Base-by-base conservation (phyloP, 1,140 invertebrate genomes). In the Drosophila sturtevanti region DNA sequence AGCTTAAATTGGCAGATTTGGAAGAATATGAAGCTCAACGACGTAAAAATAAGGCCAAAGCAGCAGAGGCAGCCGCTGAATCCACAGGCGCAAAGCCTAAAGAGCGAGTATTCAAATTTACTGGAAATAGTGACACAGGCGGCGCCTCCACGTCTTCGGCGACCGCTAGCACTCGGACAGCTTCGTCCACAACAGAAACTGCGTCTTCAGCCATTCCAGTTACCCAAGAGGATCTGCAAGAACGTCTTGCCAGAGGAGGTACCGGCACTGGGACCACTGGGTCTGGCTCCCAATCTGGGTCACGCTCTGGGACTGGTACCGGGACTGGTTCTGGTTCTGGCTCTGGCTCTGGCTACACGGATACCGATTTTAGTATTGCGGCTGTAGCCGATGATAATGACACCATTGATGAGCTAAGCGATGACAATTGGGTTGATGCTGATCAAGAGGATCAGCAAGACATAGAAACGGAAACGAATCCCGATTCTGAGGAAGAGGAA, bases 361-460 rank as follows among this genome's bases (percentile, higher is more conserved):
- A 86, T 22, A 79, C 81, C 3, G 75, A 76, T 12, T 68, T 70
- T 1, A 86, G 84, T 34, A 76, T 87, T 6, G 72, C 62, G 3
- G 82, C 84, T 38, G 75, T 86, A 0, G 63, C 37, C 10, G 84
- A 87, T 64, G 82, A 87, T 4, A 79, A 65, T 38, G 82, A 86
- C 38, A 87, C 81, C 27, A 66, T 82, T 6, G 81, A 74, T 22
- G 81, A 86, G 27, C 64, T 86, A n/a, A 86, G 81, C 37, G 81
- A 86, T 18, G 81, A 86, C 51, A 77, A 86, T 56, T 86, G 81
- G 81, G 71, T 79, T 24, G 82, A 86, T 31, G 31, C 81, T 22
- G 76, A 87, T 14, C 37, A 82, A 21, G 27, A 31, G 6, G 27
- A 31, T 31, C 27, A n/a, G n/a, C n/a, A n/a, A n/a, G n/a, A n/a